Base-by-base conservation (phyloP, 2,113 vertebrate species). In the Ramphastos sulfuratus region DNA sequence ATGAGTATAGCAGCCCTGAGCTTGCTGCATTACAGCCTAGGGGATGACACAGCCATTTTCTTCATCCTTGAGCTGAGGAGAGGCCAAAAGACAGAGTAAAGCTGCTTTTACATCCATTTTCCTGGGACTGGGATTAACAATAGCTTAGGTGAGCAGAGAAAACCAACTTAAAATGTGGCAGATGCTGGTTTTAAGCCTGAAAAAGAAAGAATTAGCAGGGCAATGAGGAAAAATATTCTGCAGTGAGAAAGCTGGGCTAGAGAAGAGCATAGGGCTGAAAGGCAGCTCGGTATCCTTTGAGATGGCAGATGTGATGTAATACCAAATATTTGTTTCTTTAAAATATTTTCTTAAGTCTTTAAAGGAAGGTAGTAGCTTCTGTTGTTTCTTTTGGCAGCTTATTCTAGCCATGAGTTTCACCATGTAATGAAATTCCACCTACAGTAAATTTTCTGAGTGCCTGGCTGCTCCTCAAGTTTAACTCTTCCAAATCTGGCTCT, bases 301-400 rank as follows among this genome's bases (percentile, higher is more conserved):
- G 89, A 88, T 71, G 77, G 74, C 89, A 42, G 42, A 42, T 42
- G 42, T 94, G 85, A 75, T 66, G 73, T 74, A 50, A 27, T 81
- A 84, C 48, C 80, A 94, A 93, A 88, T 95, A 94, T 91, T 93
- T 96, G 85, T 94, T 93, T 79, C 37, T 92, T 94, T 70, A 7
- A 94, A 95, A 87, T 94, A 85, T 93, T 94, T 95, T 92, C 89
- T 90, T 80, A 87, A 79, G 60, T 90, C 92, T 94, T 92, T 87
- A 82, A 90, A 90, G 55, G 61, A 84, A 94, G 44, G 80, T 93
- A 89, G 90, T 92, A 66, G 63, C 55, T 92, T 87, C 71, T 79
- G 63, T 92, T 95, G 95, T 95, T 96, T 91, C 80, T n/a, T 82
- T 93, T 96, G 95, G 95, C 94, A 94, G 77, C 87, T 94, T 92